Conservation (phyloP, 1,140 invertebrate species). For the Anastrepha ludens region DNA sequence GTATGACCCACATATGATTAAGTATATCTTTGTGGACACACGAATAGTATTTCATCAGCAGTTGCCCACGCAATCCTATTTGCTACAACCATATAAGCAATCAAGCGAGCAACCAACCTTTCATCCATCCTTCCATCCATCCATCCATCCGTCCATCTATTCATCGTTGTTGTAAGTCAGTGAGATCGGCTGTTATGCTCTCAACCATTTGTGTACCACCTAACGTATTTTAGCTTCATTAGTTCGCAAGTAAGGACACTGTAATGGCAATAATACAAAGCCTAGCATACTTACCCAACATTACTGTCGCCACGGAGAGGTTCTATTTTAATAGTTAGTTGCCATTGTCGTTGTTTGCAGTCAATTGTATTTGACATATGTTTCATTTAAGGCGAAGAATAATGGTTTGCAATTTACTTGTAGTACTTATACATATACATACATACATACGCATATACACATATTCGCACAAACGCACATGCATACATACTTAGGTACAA, state of each 20-base stretch:
- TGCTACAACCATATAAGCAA: background rate
- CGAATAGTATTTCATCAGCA: slow-evolving; percentile 26
- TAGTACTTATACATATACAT: background rate
- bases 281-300: background rate
- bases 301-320: slow-evolving; percentile 30
- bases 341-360: slow-evolving; percentile 24
- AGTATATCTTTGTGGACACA: slow-evolving; percentile 13
- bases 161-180: background rate
- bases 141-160: background rate
- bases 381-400: slow-evolving; percentile 47
- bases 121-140: background rate
- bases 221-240: slow-evolving; percentile 39
- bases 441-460: background rate
- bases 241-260: slow-evolving; percentile 18
- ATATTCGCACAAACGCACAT: background rate
- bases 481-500: background rate
- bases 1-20: slow-evolving; percentile 12
- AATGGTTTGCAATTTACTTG: slow-evolving; percentile 43
- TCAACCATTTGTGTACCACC: slow-evolving; percentile 1
- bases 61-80: background rate
- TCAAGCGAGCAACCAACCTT: slow-evolving; percentile 17
- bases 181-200: background rate
- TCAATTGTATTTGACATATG: slow-evolving; percentile 45
- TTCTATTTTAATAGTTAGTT: background rate
- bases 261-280: background rate